Base-by-base conservation (phyloP, 1,140 invertebrate species). In the Chrysopa pallens region DNA sequence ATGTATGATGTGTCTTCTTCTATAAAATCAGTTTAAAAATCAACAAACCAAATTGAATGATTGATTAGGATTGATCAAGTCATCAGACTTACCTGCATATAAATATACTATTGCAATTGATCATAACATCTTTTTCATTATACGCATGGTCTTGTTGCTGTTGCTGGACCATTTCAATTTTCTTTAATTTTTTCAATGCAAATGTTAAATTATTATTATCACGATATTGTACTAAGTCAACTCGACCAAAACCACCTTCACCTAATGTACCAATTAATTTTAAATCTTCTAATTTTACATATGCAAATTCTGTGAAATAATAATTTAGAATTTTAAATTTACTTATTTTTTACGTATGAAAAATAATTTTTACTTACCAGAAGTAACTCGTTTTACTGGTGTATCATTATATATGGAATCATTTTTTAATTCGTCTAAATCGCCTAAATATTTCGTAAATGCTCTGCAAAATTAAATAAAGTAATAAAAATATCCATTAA, bases 71-170 rank as follows among this genome's bases (percentile, higher is more conserved):
- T n/a, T n/a, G n/a, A n/a, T n/a, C n/a, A n/a, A n/a, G n/a, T n/a
- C n/a, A n/a, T n/a, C n/a, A 8, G 8, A 54, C 62, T 60, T 58
- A 88, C 85, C 79, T 83, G 62, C 80, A 83, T 48, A 91, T 84
- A 53, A 90, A 91, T 6, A 78, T 74, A 37, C 75, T 82, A 37
- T 76, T 66, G 46, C 84, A 88, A 1, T 68, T 68, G 57, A 84
- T 76, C 76, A 92, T 86, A 38, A 94, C 87, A 50, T 82, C 74
- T 61, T 92, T 93, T 60, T 96, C 92, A 47, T 84, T 91, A 53
- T 82, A 82, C 4, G 90, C 84, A 55, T 95, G 89, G 48, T 91
- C 83, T 47, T 93, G 86, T 57, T 96, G 91, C 52, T 89, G 82
- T 43, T 90, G 89, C 40, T 89, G 83, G 6, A 92, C 81, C 60